Evolutionary conservation across 2,113 vertebrate species (phyloP), one percentile per base, ranked within the genome.

Genomic region (Podocnemis expansa): DNA sequence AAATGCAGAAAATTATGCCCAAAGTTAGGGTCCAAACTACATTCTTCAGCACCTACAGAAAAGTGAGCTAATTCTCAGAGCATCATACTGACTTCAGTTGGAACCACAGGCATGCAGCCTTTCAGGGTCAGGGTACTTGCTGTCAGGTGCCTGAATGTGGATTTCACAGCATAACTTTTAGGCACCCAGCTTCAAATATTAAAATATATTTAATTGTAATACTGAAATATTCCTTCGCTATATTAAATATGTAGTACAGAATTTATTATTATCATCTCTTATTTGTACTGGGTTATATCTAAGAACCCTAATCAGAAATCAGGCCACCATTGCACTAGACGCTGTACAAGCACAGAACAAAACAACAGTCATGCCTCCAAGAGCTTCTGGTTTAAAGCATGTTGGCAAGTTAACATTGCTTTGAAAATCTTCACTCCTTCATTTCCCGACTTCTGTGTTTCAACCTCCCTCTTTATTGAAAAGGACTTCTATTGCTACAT

Each of bases 81-180:
- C 73, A 43, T 34, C 24, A 45, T 52, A 11, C 38, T 22, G 29
- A 51, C 78, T 45, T 49, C 0, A 0, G 41, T 9, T 80, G 22
- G 13, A 83, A 47, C 31, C 25, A 31, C 0, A 0, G 51, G 41
- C 8, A 55, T 31, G 43, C 49, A 60, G 19, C 49, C 14, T 51
- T 34, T 54, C 67, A 58, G 73, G n/a, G n/a, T 8, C 19, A 29
- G 58, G 38, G 21, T 58, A 38, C 24, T 24, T 67, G 45, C 19
- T 16, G 41, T 41, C 84, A 2, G 0, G 47, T 34, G 41, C 78
- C 76, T 1, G 0, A 11, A 34, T 34, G 38, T 19, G 27, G 55
- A 81, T 45, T n/a, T 76, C 45, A 78, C 41, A 41, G 29, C 2
- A 81, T 6, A 31, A 29, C 67, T 75, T n/a, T 45, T 75, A 27